Base-by-base conservation (phyloP, 2,113 vertebrate genomes). In the Oenanthe oenanthe region DNA sequence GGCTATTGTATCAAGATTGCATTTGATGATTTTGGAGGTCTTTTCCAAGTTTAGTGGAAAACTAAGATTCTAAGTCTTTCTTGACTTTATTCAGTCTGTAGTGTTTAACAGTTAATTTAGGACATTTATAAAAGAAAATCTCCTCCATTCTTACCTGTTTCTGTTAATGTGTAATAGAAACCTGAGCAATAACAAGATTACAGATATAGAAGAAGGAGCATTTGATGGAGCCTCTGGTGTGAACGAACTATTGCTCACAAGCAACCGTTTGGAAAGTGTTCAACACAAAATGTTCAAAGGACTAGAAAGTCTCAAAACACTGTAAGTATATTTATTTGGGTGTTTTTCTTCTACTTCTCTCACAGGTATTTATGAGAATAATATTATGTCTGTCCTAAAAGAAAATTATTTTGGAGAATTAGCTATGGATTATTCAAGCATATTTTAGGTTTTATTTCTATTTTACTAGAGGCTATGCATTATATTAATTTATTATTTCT, bases 171-270 rank as follows among this genome's bases (percentile, higher is more conserved):
- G 45, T 68, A 48, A 95, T 97, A 99, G 99, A 98, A 99, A 99
- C 91, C 97, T 99, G 72, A 99, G 99, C 97, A 99, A 99, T 95
- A 99, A 99, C 95, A 99, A 99, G 94, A 99, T 99, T 97, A 98
- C 98, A 17, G 99, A 99, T 97, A 99, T 99, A 5, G 99, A 99
- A 97, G 99, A 99, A 97, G 99, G 99, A 48, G 99, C 98, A 2
- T 99, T 99, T 94, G 99, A 99, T 53, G 99, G 99, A 60, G 99
- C 99, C 8, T 97, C 98, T 32, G 99, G 99, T 68, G 99, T 99
- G 71, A 99, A 99, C 63, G 99, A 99, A 92, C 95, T 99, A 47
- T 98, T 99, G 81, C 97, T 99, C 88, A 99, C 99, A 7, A 99
- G 99, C 93, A 99, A 99, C 93, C 98, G 98, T 34, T 97, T 99